Base-by-base conservation (phyloP, 2,113 vertebrate genomes). In the Dipodomys spectabilis region DNA sequence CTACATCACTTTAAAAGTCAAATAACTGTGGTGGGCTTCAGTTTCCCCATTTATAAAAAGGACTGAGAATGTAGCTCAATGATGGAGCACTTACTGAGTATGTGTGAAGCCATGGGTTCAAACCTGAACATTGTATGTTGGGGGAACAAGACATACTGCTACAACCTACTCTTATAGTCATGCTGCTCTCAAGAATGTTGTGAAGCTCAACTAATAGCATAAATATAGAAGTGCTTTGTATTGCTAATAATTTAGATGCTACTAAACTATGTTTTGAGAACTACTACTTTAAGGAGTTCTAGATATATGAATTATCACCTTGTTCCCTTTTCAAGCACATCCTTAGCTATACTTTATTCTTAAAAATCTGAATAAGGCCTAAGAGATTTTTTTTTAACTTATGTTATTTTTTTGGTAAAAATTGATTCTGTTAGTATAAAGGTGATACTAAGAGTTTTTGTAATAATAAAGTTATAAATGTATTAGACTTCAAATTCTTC, bases 401-500 rank as follows among this genome's bases (percentile, higher is more conserved):
- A 49, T 10, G 8, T 49, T 49, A 11, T 49, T 49, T 49, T 49
- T 49, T 49, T 49, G 8, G 49, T 49, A 49, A 49, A 49, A 49
- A 12, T 11, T 49, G 49, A 11, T 49, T 11, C 12, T 49, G 49
- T 49, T 49, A 12, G 49, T 57, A 57, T 57, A 57, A 92, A 62
- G 75, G 44, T 12, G 79, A 69, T 10, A 19, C n/a, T 68, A 67
- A 35, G 23, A 18, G 57, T 79, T 57, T 91, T 73, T 82, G 20
- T 92, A 19, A 68, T 20, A 87, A 39, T 60, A 88, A 62, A 79
- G 28, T 44, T 82, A 64, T 7, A 82, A 32, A 69, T 39, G 82
- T 85, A 60, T 77, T 86, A 65, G 6, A 78, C 74, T 85, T 79
- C 32, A 90, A 5, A 73, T 32, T 92, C 68, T 85, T 79, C 35